These are phyloP conservation scores for Coregonus sp. DNA, from an alignment of 2,797 vertebrate species.

Conservation along the genomic window DNA sequence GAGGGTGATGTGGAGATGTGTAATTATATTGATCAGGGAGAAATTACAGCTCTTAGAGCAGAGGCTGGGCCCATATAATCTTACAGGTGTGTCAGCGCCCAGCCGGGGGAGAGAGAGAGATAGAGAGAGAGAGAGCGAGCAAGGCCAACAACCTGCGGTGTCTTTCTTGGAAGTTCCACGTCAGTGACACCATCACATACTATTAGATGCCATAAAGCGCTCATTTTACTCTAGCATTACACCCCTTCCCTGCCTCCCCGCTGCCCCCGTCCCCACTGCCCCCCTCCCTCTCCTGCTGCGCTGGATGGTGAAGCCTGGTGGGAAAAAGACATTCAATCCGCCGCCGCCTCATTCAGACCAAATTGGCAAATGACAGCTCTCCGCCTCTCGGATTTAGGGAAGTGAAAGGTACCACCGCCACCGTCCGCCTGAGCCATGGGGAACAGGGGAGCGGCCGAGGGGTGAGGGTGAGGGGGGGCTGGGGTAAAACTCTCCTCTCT, in stretches of 20 bases:
- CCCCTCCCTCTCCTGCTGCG: constrained; percentile 76
- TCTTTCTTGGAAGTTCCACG: constrained; percentile 79
- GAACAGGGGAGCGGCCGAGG: constrained; percentile 33
- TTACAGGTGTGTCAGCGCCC: constrained; percentile 68
- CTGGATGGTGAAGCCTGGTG: constrained; percentile 85
- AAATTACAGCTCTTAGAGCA: constrained; percentile 79
- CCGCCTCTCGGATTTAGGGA: constrained; percentile 79
- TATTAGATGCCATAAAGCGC: constrained; percentile 85
- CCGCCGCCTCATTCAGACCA: constrained; percentile 78
- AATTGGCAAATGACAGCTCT: constrained; percentile 93
- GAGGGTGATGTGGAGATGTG: constrained; percentile 62
- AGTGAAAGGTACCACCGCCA: constrained; percentile 71
- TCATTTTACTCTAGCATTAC: constrained; percentile 90
- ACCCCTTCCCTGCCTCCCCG: constrained; percentile 58
- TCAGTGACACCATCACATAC: constrained; percentile 80
- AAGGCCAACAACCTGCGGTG: constrained; percentile 67
- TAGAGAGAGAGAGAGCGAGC: constrained; percentile 11
- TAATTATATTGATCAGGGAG: constrained; percentile 78
- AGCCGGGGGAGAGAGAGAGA: constrained; percentile 26
- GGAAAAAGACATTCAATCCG: constrained; percentile 93
- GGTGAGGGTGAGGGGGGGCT: constrained; percentile 34
- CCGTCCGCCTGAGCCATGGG: constrained; percentile 42
- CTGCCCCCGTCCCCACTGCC: constrained; percentile 37
- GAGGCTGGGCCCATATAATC: constrained; percentile 70
- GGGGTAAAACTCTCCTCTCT: constrained; percentile 71